phyloP scores from a whole-genome alignment of 2,797 vertebrate species.

The Anisognathus igniventris region DNA sequence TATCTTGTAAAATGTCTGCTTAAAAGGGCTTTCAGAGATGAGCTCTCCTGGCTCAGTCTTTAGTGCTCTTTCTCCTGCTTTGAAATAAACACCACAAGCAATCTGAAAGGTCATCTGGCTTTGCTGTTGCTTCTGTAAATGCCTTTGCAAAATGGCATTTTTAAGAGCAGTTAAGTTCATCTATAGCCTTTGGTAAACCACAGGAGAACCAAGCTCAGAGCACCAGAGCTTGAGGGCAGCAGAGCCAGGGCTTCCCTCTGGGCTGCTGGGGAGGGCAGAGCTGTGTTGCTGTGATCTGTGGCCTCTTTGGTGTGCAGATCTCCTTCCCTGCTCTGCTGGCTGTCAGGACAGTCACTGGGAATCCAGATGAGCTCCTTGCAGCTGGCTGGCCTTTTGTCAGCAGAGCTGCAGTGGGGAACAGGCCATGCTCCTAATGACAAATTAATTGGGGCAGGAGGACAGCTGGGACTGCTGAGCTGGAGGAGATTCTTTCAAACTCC shows the following conservation, averaged over 20 bases:
- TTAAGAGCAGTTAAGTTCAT: slow-evolving; percentile 42
- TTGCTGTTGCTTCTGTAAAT: slow-evolving; percentile 8
- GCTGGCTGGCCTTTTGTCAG: neutral
- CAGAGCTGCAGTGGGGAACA: neutral
- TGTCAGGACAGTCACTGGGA: neutral
- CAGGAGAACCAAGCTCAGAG: neutral
- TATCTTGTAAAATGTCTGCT: neutral
- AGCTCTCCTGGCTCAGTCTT: slow-evolving; percentile 3
- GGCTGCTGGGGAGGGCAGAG: neutral
- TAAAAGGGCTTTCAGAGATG: slow-evolving; percentile 15
- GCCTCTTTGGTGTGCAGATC: neutral
- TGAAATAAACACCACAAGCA: slow-evolving; percentile 29
- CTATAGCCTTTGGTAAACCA: slow-evolving; percentile 22
- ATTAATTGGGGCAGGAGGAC: neutral
- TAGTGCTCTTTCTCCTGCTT: neutral
- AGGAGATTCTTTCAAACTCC: neutral
- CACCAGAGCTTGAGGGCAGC: neutral
- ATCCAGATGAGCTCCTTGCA: neutral
- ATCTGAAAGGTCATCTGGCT: slow-evolving; percentile 42
- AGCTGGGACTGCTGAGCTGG: neutral
- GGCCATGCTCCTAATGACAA: neutral
- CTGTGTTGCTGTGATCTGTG: neutral
- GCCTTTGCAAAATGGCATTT: slow-evolving; percentile 39
- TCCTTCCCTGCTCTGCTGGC: neutral
- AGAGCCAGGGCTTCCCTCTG: neutral